These are phyloP conservation scores for Alauda arvensis DNA, from an alignment of 2,797 vertebrate genomes.

Conservation along the genomic window DNA sequence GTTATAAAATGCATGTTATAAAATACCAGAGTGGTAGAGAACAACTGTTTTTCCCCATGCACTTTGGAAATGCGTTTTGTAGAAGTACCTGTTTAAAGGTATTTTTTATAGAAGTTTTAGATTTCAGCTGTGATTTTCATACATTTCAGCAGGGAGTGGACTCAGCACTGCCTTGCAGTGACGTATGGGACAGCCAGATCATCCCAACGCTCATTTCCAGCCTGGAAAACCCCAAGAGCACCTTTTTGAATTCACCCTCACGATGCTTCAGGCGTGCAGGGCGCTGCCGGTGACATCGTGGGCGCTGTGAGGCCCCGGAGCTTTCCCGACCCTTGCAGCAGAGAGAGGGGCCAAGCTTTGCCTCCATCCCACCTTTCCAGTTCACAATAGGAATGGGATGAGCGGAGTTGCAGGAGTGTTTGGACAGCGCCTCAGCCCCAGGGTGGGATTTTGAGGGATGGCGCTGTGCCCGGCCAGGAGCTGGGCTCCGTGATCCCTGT, in stretches of 20 bases:
- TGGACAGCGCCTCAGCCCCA: neutral
- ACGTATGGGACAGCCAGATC: neutral
- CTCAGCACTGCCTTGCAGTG: neutral
- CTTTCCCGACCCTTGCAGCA: fast-evolving
- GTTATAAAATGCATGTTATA: neutral
- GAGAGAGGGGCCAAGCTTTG: neutral
- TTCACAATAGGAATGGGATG: fast-evolving
- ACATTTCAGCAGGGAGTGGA: neutral
- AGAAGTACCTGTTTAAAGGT: neutral
- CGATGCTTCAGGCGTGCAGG: fast-evolving
- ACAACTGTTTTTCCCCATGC: fast-evolving
- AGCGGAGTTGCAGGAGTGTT: no score
- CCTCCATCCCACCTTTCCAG: neutral
- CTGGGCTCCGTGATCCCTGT: neutral
- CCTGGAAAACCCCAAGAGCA: neutral
- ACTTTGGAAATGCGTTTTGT: neutral
- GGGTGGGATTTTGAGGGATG: neutral
- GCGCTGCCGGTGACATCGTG: neutral
- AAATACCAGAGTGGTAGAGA: no score
- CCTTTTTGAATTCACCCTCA: fast-evolving
- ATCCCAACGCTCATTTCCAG: neutral
- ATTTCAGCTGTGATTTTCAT: neutral
- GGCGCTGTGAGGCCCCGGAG: no score
- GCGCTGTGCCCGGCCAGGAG: neutral
- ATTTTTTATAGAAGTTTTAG: neutral